These are phyloP conservation scores for Megaptera novaeangliae DNA, from an alignment of 2,113 vertebrate genomes.

Conservation along the genomic window DNA sequence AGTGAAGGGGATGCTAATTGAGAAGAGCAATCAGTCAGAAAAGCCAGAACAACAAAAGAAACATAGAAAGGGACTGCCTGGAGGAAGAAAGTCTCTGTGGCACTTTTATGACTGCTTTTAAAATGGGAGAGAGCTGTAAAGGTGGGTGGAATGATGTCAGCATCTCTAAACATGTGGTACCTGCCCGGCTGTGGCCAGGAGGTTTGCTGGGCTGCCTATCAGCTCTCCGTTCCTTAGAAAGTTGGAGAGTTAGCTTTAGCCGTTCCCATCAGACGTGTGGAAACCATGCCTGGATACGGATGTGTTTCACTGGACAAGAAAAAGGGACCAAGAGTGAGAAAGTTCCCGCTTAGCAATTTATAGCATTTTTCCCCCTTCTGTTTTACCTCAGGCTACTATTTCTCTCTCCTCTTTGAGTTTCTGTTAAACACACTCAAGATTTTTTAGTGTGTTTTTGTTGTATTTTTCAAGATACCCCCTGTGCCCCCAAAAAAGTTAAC, in stretches of 20 bases:
- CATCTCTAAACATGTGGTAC: conserved; percentile 72
- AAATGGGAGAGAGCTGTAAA: conserved; percentile 61
- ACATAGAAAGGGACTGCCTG: conserved; percentile 21
- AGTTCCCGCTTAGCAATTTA: not conserved
- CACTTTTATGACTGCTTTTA: conserved; percentile 71
- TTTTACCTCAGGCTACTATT: not conserved
- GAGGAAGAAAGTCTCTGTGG: conserved; percentile 51
- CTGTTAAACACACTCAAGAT: conserved; percentile 69
- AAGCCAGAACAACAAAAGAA: conserved; percentile 32
- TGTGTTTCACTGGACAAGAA: conserved; percentile 14
- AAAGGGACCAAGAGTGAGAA: not conserved
- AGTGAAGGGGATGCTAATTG: not conserved
- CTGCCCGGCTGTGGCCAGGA: conserved; percentile 71
- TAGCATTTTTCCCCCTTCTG: not conserved
- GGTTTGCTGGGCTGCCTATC: conserved; percentile 74
- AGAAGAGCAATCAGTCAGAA: conserved; percentile 50
- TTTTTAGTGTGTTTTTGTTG: conserved; percentile 51
- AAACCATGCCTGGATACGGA: not conserved
- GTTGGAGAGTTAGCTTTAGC: conserved; percentile 10
- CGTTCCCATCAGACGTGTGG: not conserved
- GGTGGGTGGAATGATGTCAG: conserved; percentile 72
- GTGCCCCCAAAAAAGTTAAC: not conserved
- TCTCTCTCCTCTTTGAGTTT: not conserved
- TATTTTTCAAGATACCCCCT: not conserved
- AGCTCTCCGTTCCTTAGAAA: conserved; percentile 49